Conservation (phyloP, 2,113 vertebrate genomes). For the Gambusia affinis region DNA sequence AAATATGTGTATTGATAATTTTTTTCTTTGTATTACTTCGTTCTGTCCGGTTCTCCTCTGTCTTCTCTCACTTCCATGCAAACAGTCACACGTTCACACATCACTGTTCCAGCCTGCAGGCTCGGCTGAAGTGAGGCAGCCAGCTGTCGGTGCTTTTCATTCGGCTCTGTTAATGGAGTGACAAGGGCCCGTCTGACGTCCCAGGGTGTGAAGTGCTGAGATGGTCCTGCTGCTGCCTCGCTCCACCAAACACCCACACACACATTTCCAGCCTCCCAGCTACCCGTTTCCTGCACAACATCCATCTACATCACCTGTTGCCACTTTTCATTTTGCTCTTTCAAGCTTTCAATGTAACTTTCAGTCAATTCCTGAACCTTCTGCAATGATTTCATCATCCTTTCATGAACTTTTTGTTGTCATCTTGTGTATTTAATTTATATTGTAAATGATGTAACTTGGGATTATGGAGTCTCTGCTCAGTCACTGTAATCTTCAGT, state of each 20-base stretch:
- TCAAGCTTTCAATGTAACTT: background rate
- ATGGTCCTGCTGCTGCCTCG: background rate
- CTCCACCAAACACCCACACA: background rate
- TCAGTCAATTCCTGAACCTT: background rate
- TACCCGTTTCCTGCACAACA: constrained; percentile 2
- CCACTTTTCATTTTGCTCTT: background rate
- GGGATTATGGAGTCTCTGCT: background rate
- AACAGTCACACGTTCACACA: constrained; percentile 28
- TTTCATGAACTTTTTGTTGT: background rate
- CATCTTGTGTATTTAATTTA: background rate
- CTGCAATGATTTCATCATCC: background rate
- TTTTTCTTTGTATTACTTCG: too few species aligned
- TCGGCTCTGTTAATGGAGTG: constrained; percentile 37
- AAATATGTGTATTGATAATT: too few species aligned
- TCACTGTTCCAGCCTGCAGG: constrained; percentile 30
- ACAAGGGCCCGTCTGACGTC: constrained; percentile 3
- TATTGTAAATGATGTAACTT: too few species aligned
- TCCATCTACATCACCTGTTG: constrained; percentile 36
- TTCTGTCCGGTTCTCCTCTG: background rate
- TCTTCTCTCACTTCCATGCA: background rate
- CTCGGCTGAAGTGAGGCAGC: constrained; percentile 11
- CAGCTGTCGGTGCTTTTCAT: constrained; percentile 43
- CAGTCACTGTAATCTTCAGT: background rate
- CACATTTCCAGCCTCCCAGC: constrained; percentile 7
- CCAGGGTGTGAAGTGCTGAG: constrained; percentile 18